phyloP scores from a whole-genome alignment of 2,888 invertebrate species.

The Lithosia quadra region DNA sequence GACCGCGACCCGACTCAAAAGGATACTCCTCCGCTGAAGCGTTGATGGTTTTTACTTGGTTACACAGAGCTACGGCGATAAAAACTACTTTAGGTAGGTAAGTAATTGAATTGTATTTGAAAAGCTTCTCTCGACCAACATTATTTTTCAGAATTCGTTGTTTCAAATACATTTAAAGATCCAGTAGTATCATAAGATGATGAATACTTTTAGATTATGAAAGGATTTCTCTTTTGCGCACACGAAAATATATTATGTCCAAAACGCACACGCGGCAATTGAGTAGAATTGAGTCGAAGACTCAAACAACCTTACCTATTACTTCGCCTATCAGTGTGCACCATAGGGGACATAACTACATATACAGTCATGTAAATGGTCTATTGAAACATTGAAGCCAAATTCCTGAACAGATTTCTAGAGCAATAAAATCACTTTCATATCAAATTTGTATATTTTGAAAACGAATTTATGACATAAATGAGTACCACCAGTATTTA shows the following conservation, averaged over 20 bases:
- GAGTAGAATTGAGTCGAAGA: no score
- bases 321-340: no score
- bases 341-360: no score
- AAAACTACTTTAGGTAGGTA: constrained; percentile 29
- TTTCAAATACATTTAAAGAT: background rate
- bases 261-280: background rate
- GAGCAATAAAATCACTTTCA: no score
- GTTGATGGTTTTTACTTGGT: constrained; percentile 44
- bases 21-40: constrained; percentile 48
- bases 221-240: background rate
- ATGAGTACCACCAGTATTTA: background rate
- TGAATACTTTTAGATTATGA: no score
- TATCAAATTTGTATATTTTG: no score
- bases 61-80: constrained; percentile 31
- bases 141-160: background rate
- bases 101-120: constrained; percentile 4
- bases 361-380: no score
- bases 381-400: no score
- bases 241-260: background rate
- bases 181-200: no score
- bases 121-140: background rate
- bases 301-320: no score
- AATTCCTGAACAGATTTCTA: no score
- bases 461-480: background rate
- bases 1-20: constrained; percentile 34